Base-by-base conservation (phyloP, 2,797 vertebrate species). In the Simalia tracyae region DNA sequence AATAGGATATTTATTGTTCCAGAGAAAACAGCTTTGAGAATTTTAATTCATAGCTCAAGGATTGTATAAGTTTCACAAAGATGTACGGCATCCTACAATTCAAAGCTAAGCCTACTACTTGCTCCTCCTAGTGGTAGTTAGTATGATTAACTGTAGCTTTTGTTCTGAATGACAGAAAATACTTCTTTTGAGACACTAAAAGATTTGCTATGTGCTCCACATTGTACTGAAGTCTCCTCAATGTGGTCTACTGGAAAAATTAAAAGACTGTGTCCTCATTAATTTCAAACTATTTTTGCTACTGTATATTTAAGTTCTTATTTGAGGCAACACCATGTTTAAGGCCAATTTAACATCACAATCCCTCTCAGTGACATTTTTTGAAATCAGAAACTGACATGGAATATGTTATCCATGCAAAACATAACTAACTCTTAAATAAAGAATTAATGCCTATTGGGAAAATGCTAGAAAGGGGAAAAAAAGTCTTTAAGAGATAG, bases 61-160 rank as follows among this genome's bases (percentile, higher is more conserved):
- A 86, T 56, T 66, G 26, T 63, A 3, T 87, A 68, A 5, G 89
- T 93, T 89, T 54, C 46, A 42, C 24, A 61, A 28, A 4, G 76
- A 85, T 89, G 64, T 93, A 72, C 68, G 24, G 50, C 0, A 42
- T 54, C 26, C 3, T 76, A 84, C 59, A 64, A 28, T 24, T 7
- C 81, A 66, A 31, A 1, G 76, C 0, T 24, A 60, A 92, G 94
- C 93, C 93, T 84, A 87, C 92, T 95, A 64, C 94, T 94, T 92
- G 97, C 97, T 96, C 97, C 97, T 92, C 96, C 97, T 97, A 93
- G 96, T 91, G 97, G 97, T 89, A 89, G 5, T 46, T 88, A 60
- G 60, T 91, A 95, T 86, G 93, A 96, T 56, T 90, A 24, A 85
- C 64, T 57, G 89, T 6, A 91, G 90, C 56, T 93, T 94, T 95